Evolutionary conservation across 2,797 vertebrate genomes (phyloP).

Genomic region (Acrocephalus scirpaceus): DNA sequence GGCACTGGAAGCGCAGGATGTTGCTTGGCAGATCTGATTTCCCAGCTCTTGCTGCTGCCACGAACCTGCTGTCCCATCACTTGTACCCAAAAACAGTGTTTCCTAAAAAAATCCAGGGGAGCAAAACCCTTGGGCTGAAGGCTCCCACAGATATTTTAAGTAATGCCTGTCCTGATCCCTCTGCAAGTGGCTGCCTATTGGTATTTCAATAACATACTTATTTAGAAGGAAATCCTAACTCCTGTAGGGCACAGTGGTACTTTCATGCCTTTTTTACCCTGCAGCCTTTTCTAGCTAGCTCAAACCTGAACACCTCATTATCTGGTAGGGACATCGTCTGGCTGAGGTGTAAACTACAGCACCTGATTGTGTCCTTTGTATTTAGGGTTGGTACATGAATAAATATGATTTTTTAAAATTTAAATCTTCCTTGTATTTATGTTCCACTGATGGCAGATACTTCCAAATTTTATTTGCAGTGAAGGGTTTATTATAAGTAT

Average conservation of each 20-base stretch:
- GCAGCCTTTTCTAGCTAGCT: not conserved
- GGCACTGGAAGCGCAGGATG: not conserved
- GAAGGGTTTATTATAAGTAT: not conserved
- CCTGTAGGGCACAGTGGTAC: not conserved
- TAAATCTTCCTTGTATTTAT: not conserved
- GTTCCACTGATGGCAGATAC: not conserved
- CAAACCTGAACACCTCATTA: not conserved
- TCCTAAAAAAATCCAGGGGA: not conserved
- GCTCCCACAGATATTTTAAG: not conserved
- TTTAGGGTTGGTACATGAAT: not conserved
- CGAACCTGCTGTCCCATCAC: not conserved
- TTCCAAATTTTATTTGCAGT: not conserved
- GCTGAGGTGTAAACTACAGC: conserved; percentile 41
- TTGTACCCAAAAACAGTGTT: not conserved
- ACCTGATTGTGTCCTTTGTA: not conserved
- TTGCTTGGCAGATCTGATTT: not conserved
- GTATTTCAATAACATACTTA: conserved; percentile 22
- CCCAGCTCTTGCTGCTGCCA: not conserved
- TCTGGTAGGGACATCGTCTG: conserved; percentile 48
- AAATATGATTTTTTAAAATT: not conserved
- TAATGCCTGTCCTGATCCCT: not conserved
- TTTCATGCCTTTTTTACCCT: conserved; percentile 12
- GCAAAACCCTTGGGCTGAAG: not conserved
- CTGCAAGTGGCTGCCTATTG: not conserved
- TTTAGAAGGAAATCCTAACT: conserved; percentile 22